Evolutionary conservation across 2,797 vertebrate species (phyloP), one percentile per base, ranked within the genome.

Genomic region (Xiphophorus birchmanni): DNA sequence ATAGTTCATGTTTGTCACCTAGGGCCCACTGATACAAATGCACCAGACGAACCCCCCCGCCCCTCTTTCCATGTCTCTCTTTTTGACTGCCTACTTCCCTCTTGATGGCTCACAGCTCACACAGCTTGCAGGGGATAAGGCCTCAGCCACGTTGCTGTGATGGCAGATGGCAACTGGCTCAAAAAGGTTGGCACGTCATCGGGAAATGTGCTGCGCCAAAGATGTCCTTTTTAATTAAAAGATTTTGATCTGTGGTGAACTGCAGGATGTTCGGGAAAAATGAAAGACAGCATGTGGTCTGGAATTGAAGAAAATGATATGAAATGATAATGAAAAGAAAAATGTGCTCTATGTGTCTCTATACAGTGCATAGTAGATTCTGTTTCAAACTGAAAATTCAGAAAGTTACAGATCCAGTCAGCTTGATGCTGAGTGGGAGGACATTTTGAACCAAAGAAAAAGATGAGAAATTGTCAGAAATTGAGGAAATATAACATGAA

Each of bases 211-310:
- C 91, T 88, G 92, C 90, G 91, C 92, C 92, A 94, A 93, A 95
- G 92, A 95, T 94, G 92, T 93, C 94, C 91, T 91, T 95, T 95
- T 95, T 95, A 95, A 95, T 95, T 94, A 95, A 95, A 94, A 94
- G 92, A 94, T 95, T 94, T 91, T 93, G 91, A 95, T 95, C 93
- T 92, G 91, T 80, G 87, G 86, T 89, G 93, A 92, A 93, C 90
- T 91, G 89, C 81, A 87, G 87, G 92, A 91, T 90, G 90, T 91
- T 87, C 82, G 6, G 42, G 69, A 85, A 83, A 83, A 85, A 90
- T 86, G 80, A 81, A 73, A 86, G 87, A 81, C 82, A 84, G 84
- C 90, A 84, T 90, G 87, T 85, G 87, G 90, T 89, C 83, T 82
- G 80, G 89, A 92, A 90, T 89, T 84, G 83, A 87, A 86, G 85